Base-by-base conservation (phyloP, 2,113 vertebrate species). In the Oncorhynchus masou region DNA sequence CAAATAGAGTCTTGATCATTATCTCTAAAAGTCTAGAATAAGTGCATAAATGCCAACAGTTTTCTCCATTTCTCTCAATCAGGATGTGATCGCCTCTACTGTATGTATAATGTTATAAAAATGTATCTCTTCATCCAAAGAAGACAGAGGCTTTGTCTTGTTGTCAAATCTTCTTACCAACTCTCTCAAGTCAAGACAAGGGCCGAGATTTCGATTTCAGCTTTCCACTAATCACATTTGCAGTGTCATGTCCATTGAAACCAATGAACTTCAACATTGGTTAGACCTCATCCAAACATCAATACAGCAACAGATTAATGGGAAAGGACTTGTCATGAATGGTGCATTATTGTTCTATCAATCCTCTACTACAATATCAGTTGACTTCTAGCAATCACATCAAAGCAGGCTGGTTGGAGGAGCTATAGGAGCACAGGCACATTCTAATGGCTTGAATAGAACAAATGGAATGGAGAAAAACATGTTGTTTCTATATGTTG, bases 211-310 rank as follows among this genome's bases (percentile, higher is more conserved):
- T 2, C 9, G 31, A 75, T 78, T 78, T 12, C 65, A 54, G 27
- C 78, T 39, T 51, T 15, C 71, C 71, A 25, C 34, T 48, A 74
- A 85, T 85, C 4, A 5, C 76, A 83, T 45, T 20, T 19, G 31
- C 29, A 62, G 54, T 73, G 20, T 84, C 81, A 60, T 73, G 68
- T 79, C 31, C 9, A 74, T 67, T 79, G 66, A 80, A 75, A 80
- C 60, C 49, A 69, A 64, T 74, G n/a, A 62, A 71, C 69, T 15
- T 66, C 68, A 67, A 22, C 79, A 74, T 84, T 70, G 34, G 69
- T 84, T 76, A 79, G 82, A 82, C 74, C 65, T 76, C 65, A 86
- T 71, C 70, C 80, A 45, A 81, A 82, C 83, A 87, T 85, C 81
- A 81, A 88, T 87, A 80, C 3, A 34, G 76, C 48, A 76, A 70